Conservation (phyloP, 2,797 vertebrate species). For the Emydoidea blandingii region DNA sequence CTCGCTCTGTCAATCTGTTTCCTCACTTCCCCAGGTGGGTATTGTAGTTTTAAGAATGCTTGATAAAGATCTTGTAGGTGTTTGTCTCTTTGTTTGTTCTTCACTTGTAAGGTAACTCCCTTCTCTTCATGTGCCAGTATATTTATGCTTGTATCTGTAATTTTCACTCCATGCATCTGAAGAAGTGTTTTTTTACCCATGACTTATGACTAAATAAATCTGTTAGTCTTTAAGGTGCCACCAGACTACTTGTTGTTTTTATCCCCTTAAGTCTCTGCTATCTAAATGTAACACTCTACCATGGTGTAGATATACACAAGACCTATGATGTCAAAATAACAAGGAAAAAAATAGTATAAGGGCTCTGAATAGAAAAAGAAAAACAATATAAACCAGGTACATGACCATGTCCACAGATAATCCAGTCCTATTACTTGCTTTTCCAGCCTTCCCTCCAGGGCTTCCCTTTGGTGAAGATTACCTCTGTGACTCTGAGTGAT, state of each 20-base stretch:
- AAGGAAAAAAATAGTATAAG: not conserved
- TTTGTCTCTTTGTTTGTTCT: no score
- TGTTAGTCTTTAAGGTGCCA: no score
- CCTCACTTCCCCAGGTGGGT: no score
- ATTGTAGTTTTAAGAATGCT: no score
- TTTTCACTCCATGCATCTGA: no score
- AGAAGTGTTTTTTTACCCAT: no score
- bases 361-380: not conserved
- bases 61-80: no score
- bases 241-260: not conserved
- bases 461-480: not conserved
- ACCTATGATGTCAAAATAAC: not conserved
- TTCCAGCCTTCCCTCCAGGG: not conserved
- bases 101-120: no score
- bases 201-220: no score
- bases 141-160: no score
- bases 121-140: no score
- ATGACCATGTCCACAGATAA: not conserved
- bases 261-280: not conserved
- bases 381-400: not conserved
- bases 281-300: not conserved
- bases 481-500: not conserved
- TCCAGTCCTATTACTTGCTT: not conserved
- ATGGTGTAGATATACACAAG: not conserved
- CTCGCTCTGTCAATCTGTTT: no score